These are phyloP conservation scores for Cheilosia variabilis DNA, from an alignment of 2,888 invertebrate genomes.

Conservation along the genomic window DNA sequence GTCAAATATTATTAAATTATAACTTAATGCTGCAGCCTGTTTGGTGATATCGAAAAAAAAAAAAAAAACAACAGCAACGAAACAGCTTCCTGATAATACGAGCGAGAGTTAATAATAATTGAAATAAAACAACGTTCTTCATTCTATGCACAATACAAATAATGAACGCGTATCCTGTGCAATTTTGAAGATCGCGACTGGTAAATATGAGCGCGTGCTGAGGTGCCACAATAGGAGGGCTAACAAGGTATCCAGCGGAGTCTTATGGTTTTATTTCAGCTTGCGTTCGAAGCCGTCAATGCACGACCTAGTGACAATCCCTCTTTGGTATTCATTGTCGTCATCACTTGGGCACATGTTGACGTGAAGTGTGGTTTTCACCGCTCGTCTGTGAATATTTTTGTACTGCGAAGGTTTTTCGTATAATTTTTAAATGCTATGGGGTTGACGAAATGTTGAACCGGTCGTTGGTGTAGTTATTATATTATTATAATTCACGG, in stretches of 20 bases:
- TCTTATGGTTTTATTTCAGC: conserved; percentile 43
- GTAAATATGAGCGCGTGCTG: conserved; percentile 81
- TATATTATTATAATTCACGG: conserved; percentile 40
- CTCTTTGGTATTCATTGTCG: conserved; percentile 24
- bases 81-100: conserved; percentile 21
- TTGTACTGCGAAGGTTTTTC: conserved; percentile 11
- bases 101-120: conserved; percentile 34
- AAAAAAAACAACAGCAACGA: conserved; percentile 1
- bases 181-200: conserved; percentile 46
- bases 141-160: conserved; percentile 32
- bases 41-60: background rate
- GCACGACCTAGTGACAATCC: conserved; percentile 49
- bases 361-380: conserved; percentile 41
- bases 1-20: conserved; percentile 53
- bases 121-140: conserved; percentile 35
- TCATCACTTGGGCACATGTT: conserved; percentile 27
- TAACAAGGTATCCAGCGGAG: conserved; percentile 68
- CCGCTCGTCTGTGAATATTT: conserved; percentile 12
- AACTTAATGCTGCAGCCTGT: conserved; percentile 11
- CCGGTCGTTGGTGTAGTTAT: conserved; percentile 41
- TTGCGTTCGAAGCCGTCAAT: conserved; percentile 42
- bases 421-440: conserved; percentile 22
- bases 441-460: conserved; percentile 23
- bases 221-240: conserved; percentile 83
- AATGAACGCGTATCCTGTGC: conserved; percentile 53